Evolutionary conservation across 2,113 vertebrate species (phyloP), one percentile per base, ranked within the genome.

Genomic region (Amphiprion percula): DNA sequence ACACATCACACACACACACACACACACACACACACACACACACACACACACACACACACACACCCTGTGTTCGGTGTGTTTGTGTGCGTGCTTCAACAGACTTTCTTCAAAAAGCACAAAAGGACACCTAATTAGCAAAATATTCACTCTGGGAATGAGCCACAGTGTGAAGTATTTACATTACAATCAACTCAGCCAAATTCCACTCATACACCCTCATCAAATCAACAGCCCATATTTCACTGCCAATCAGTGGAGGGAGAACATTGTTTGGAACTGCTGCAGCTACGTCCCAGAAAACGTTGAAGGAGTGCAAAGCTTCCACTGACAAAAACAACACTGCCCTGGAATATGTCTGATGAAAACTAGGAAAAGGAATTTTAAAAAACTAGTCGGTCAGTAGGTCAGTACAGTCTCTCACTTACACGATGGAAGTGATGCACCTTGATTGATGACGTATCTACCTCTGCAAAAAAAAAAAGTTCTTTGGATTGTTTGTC

Each of bases 141-240:
- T 84, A 80, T 83, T 80, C 77, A 56, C 66, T 56, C 44, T 65
- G 84, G 80, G 56, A 83, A 52, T 47, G 53, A 84, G 76, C 44
- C 65, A 53, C 62, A 19, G 58, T 77, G 72, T 59, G 77, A 87
- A 68, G 59, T 85, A 54, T 87, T 87, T 84, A 88, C 80, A 67
- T 74, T 80, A 61, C 56, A 78, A 88, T 88, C 84, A 91, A 69
- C 65, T 50, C 15, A 5, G 23, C 50, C 70, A 3, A 16, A 30
- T 53, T 80, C 65, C 10, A 47, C 46, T 62, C 28, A 62, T 63
- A 81, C 74, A 49, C 64, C 68, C 69, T 16, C 28, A 86, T 65
- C 69, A 58, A 74, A 87, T 77, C 79, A 87, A 87, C 71, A 83
- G 14, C 52, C n/a, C n/a, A 15, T 53, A 10, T 24, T 50, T 68